A percentile compares a stretch with the other conserved stretches of the same genome.
These are phyloP conservation scores for Mamestra brassicae DNA, from an alignment of 2,888 invertebrate genomes.

Conservation along the genomic window DNA sequence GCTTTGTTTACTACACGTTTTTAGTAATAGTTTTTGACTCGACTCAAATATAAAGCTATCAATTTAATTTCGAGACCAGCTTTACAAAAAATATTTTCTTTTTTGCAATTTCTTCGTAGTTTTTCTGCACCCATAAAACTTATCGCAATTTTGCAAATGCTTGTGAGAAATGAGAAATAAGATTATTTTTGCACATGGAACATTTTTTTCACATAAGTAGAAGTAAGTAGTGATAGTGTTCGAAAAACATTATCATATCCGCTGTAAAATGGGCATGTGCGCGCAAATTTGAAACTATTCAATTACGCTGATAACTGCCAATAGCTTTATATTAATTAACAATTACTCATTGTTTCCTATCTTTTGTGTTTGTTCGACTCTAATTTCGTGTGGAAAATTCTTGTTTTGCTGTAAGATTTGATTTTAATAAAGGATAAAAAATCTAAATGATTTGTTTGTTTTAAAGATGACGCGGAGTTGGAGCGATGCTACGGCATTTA, in stretches of 20 bases:
- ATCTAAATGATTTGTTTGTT: conserved; percentile 30
- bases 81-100: not conserved
- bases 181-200: conserved; percentile 1
- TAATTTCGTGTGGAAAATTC: conserved; percentile 15
- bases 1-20: conserved; percentile 45
- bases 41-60: not conserved
- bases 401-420: conserved; percentile 32
- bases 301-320: conserved; percentile 50
- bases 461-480: conserved; percentile 86
- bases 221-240: conserved; percentile 6
- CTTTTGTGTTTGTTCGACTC: conserved; percentile 15
- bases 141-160: not conserved
- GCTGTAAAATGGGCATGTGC: conserved; percentile 50
- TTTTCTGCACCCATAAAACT: conserved; percentile 4
- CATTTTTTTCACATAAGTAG: conserved; percentile 23
- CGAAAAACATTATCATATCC: conserved; percentile 30
- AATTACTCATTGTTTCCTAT: conserved; percentile 26
- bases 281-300: conserved; percentile 57
- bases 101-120: conserved; percentile 7
- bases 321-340: conserved; percentile 20
- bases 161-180: not conserved
- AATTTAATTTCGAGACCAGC: not conserved
- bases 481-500: conserved; percentile 94
- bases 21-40: not conserved
- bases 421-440: conserved; percentile 27